Percentiles rank a stretch among this genome's conserved stretches.
Conservation (phyloP, 2,797 vertebrate species). For the Onychomys arenicola region DNA sequence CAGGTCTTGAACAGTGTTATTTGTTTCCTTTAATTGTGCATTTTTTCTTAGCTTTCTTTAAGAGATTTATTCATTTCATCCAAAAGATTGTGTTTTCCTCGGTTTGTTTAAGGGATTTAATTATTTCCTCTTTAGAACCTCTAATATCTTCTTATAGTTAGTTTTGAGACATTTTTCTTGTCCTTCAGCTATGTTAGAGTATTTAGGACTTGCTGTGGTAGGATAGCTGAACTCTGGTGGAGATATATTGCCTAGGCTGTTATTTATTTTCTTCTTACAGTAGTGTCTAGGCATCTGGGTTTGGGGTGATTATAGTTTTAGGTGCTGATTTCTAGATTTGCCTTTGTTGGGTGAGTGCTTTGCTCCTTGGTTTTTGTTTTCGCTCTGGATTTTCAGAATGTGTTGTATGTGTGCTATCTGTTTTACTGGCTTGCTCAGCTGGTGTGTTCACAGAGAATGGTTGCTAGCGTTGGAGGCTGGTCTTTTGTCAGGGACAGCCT, state of each 20-base stretch:
- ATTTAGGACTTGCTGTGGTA: background rate
- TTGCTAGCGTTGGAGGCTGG: background rate
- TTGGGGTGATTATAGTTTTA: too few relatives aligned
- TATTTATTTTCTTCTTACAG: too few relatives aligned
- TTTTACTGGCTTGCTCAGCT: background rate
- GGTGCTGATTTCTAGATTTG: background rate
- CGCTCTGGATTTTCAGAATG: background rate
- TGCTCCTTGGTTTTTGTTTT: background rate
- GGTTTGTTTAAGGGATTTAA: too few relatives aligned
- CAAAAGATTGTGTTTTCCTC: too few relatives aligned
- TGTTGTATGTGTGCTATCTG: background rate
- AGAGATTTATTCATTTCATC: background rate
- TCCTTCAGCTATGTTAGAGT: background rate
- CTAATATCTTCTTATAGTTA: background rate
- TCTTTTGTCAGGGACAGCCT: too few relatives aligned
- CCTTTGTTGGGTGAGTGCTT: background rate
- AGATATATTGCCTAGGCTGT: too few relatives aligned
- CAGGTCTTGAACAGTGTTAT: too few relatives aligned
- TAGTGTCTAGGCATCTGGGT: too few relatives aligned
- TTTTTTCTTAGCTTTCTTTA: too few relatives aligned
- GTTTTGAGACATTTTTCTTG: background rate
- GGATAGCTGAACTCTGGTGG: too few relatives aligned
- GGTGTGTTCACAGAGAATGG: background rate
- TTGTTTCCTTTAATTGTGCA: too few relatives aligned
- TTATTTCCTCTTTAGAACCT: background rate